Percentiles rank a stretch among this genome's conserved stretches.
These are phyloP conservation scores for Phenacoccus solenopsis DNA, from an alignment of 1,140 invertebrate genomes.

Conservation along the genomic window DNA sequence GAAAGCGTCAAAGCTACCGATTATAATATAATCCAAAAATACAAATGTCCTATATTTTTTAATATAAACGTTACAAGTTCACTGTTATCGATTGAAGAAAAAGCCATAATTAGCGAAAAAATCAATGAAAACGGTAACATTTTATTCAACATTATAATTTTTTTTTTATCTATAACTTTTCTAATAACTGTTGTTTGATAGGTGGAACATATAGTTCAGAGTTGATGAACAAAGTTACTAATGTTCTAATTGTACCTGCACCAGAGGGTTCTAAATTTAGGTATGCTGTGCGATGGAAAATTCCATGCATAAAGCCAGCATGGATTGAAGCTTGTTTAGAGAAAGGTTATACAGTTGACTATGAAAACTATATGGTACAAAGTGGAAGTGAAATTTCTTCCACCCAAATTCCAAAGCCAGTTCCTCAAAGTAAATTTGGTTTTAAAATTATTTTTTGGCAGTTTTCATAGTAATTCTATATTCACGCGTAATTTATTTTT, in stretches of 20 bases:
- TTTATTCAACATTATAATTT: constrained; percentile 10
- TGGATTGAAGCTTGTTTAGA: constrained; percentile 69
- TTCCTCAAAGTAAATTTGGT: background rate
- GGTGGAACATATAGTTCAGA: constrained; percentile 28
- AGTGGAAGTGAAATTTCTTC: constrained; percentile 40
- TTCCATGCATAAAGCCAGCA: constrained; percentile 51
- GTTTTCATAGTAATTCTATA: too few relatives aligned
- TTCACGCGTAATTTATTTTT: background rate
- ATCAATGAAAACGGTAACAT: constrained; percentile 54
- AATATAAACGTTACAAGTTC: constrained; percentile 67
- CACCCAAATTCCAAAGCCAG: background rate
- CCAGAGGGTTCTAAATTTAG: constrained; percentile 66
- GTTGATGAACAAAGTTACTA: constrained; percentile 40
- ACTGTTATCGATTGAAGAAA: constrained; percentile 49
- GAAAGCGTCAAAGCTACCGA: constrained; percentile 49
- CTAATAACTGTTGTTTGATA: constrained; percentile 21
- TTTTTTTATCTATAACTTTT: background rate
- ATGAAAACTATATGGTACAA: constrained; percentile 47
- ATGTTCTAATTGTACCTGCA: constrained; percentile 39
- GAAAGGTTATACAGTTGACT: constrained; percentile 55
- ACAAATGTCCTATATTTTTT: constrained; percentile 63
- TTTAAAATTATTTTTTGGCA: too few relatives aligned
- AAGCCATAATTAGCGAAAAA: constrained; percentile 52
- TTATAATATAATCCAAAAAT: constrained; percentile 44
- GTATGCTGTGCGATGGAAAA: constrained; percentile 58